Conservation (phyloP, 2,113 vertebrate species). For the Patagioenas fasciata region DNA sequence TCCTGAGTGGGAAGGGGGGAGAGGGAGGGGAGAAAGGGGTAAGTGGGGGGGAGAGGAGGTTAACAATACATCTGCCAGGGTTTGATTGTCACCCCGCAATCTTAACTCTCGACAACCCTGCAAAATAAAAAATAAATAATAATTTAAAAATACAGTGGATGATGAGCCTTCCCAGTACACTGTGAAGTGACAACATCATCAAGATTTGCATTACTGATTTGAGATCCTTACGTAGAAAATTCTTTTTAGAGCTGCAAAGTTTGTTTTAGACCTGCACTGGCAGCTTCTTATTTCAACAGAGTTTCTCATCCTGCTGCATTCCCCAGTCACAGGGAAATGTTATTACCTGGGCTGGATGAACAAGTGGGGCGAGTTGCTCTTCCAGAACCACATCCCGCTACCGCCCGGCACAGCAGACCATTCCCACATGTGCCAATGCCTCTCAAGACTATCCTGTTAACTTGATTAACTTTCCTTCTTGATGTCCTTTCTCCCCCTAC, state of each 20-base stretch:
- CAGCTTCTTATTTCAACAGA: background rate
- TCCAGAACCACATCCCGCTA: background rate
- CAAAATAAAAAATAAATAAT: background rate
- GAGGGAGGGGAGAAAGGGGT: too few relatives aligned
- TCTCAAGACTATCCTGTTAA: background rate
- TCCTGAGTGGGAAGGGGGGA: too few relatives aligned
- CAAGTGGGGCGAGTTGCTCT: background rate
- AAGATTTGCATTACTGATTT: background rate
- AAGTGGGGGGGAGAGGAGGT: too few relatives aligned
- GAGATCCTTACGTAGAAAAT: background rate
- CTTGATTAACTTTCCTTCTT: background rate
- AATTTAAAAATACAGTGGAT: background rate
- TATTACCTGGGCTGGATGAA: background rate
- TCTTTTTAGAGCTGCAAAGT: background rate
- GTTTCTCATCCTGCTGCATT: background rate
- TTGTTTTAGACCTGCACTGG: background rate
- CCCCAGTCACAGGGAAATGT: background rate
- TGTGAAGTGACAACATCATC: background rate
- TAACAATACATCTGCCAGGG: too few relatives aligned
- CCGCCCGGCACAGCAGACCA: fast-evolving
- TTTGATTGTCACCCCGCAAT: too few relatives aligned
- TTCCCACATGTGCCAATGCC: background rate
- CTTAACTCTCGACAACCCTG: too few relatives aligned
- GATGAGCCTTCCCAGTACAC: background rate
- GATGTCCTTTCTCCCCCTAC: background rate